Base-by-base conservation (phyloP, 2,888 invertebrate species). In the Eristalis tenax region DNA sequence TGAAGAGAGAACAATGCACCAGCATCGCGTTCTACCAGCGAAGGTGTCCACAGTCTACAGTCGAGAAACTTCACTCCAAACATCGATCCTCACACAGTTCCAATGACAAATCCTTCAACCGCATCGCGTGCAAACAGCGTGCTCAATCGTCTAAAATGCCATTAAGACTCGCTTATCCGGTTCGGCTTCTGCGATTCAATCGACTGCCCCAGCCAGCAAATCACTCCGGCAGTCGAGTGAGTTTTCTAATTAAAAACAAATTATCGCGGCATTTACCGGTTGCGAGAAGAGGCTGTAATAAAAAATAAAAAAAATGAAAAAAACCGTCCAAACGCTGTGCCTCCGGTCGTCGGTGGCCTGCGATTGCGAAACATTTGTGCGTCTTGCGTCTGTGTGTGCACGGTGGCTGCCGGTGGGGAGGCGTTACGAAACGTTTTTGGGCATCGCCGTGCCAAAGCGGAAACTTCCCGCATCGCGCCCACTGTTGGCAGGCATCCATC, bases 231-330 rank as follows among this genome's bases (percentile, higher is more conserved):
- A 32, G 43, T 38, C 15, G 15, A 22, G 23, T 8, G 65, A 23
- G 56, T 43, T 69, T 59, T 65, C 71, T 71, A 83, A 83, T 83
- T 83, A 76, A 83, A 83, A 69, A 73, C 64, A 78, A 78, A 73
- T 83, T 78, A 78, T 68, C 61, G 38, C 32, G 64, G 59, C 78
- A 65, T 56, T 74, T 56, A 50, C 71, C 66, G 66, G 61, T 61
- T 83, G 35, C 50, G 50, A n/a, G 50, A 23, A 18, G 23, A 50
- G 43, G 26, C 57, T 22, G 61, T 76, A 66, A 82, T 66, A 66
- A 11, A n/a, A n/a, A n/a, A n/a, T n/a, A n/a, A n/a, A 4, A 26
- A 32, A 32, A 32, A 32, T 5, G 6, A 32, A 5, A 32, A 32
- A 32, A 32, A 32, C 32, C 35, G 40, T 66, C 23, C 10, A 70